Conservation (phyloP, 2,888 invertebrate species). For the Halocaridina rubra region DNA sequence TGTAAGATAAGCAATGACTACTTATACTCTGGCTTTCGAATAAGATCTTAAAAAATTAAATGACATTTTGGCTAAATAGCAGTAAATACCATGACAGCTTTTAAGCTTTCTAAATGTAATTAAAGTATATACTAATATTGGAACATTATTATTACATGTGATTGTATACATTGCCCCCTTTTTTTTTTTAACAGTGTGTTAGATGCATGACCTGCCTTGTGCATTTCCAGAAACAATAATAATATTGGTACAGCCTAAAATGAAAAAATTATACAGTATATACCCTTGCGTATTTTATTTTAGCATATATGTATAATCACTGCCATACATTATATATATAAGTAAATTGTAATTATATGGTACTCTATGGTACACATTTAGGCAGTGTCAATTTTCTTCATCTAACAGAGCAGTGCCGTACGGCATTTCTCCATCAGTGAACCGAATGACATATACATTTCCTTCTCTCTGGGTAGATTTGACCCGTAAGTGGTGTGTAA, state of each 20-base stretch:
- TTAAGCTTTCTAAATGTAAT: background rate
- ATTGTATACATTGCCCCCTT: slow-evolving; percentile 27
- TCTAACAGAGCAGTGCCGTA: background rate
- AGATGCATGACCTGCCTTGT: slow-evolving; percentile 27
- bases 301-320: slow-evolving; percentile 25
- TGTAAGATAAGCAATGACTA: no score
- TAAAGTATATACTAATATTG: background rate
- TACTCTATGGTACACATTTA: slow-evolving; percentile 28
- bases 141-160: background rate
- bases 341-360: slow-evolving; percentile 19
- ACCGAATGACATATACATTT: slow-evolving; percentile 12
- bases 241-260: background rate
- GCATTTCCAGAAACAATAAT: slow-evolving; percentile 21
- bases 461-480: slow-evolving; percentile 39
- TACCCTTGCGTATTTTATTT: background rate
- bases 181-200: slow-evolving; percentile 20
- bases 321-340: slow-evolving; percentile 35
- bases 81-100: no score
- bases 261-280: background rate
- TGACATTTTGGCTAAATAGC: no score
- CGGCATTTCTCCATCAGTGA: slow-evolving; percentile 10
- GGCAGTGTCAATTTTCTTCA: slow-evolving; percentile 29
- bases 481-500: slow-evolving; percentile 48
- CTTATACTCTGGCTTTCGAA: no score
- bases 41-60: no score